Percentiles rank a stretch among this genome's conserved stretches.
phyloP scores from a whole-genome alignment of 2,113 vertebrate genomes.

The Rhadina sibilatrix region DNA sequence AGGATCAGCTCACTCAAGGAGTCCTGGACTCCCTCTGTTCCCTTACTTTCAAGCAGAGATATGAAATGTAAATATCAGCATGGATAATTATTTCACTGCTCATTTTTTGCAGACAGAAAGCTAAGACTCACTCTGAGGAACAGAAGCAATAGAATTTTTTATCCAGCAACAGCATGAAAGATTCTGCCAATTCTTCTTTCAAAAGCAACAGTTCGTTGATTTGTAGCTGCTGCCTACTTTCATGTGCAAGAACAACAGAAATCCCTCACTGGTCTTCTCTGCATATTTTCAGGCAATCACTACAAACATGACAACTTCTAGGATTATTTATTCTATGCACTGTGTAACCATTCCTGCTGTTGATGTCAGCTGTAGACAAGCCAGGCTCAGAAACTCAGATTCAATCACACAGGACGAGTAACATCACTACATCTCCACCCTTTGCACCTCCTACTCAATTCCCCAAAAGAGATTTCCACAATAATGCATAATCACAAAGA shows the following conservation, averaged over 20 bases:
- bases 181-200: conserved; percentile 11
- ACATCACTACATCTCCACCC: background rate
- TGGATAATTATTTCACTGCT: conserved; percentile 52
- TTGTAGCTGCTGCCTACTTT: conserved; percentile 33
- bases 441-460: conserved; percentile 9
- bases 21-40: background rate
- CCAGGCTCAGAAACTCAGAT: conserved; percentile 21
- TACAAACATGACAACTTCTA: background rate
- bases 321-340: background rate
- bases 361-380: conserved; percentile 18
- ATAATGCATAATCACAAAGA: conserved; percentile 18
- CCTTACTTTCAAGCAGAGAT: conserved; percentile 29
- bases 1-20: background rate
- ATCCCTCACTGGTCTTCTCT: background rate
- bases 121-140: background rate
- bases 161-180: background rate
- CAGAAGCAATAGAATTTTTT: conserved; percentile 2
- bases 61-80: conserved; percentile 47
- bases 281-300: conserved; percentile 30
- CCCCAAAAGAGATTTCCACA: background rate
- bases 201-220: background rate
- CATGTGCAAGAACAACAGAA: conserved; percentile 34
- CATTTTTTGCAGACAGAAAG: conserved; percentile 36
- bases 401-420: background rate
- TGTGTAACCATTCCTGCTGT: background rate